A percentile compares a stretch with the other conserved stretches of the same genome.
phyloP scores from a whole-genome alignment of 2,888 invertebrate species.

The Biston stratarius region DNA sequence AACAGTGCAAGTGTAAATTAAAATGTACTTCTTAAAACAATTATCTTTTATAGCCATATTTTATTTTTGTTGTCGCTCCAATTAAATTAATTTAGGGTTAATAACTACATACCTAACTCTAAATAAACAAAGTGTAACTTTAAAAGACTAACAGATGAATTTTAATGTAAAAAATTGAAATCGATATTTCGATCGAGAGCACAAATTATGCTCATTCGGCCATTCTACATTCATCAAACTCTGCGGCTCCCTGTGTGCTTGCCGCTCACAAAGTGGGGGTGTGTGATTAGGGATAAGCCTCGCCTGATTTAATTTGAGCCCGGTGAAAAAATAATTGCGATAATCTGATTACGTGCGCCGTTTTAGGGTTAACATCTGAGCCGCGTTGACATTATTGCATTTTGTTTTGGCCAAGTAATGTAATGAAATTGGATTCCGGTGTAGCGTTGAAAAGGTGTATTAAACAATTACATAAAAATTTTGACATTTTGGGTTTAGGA shows the following conservation, averaged over 20 bases:
- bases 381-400: conserved; percentile 39
- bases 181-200: background rate
- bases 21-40: no score
- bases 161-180: background rate
- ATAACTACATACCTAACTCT: no score
- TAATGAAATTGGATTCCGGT: conserved; percentile 20
- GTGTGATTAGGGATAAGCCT: conserved; percentile 47
- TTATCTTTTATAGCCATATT: no score
- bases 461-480: background rate
- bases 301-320: conserved; percentile 47
- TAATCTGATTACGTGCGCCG: conserved; percentile 46
- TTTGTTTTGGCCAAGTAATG: conserved; percentile 28
- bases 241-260: conserved; percentile 33
- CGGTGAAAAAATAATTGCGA: conserved; percentile 50
- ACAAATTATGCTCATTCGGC: conserved; percentile 1
- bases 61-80: no score
- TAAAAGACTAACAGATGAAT: no score
- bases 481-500: no score
- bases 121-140: no score
- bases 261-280: conserved; percentile 45
- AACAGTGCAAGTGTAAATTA: no score
- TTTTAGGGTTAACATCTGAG: conserved; percentile 49
- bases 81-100: no score
- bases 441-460: background rate
- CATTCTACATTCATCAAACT: conserved; percentile 32